These are phyloP conservation scores for Cosmorhoe ocellata DNA, from an alignment of 2,888 invertebrate species.

Conservation along the genomic window DNA sequence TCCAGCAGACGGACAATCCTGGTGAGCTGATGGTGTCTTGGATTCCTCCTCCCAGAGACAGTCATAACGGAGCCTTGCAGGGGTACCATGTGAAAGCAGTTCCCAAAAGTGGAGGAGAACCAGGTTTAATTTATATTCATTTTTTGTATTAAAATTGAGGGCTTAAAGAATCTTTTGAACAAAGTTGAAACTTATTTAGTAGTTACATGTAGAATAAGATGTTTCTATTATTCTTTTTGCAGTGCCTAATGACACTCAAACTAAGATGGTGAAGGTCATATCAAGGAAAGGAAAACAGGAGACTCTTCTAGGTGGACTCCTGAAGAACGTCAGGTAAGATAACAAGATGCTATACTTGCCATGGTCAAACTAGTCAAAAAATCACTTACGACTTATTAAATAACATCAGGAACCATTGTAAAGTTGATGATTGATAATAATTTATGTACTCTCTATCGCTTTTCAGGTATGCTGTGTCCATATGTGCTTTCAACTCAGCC, in stretches of 20 bases:
- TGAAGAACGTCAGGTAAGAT: conserved; percentile 76
- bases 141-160: too few species aligned
- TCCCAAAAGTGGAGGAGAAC: conserved; percentile 61
- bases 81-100: conserved; percentile 75
- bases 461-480: conserved; percentile 88
- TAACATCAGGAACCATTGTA: too few species aligned
- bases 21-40: conserved; percentile 70
- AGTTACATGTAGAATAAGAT: too few species aligned
- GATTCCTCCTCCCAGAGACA: conserved; percentile 69
- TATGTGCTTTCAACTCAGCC: conserved; percentile 92
- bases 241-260: conserved; percentile 70
- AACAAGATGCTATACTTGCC: too few species aligned
- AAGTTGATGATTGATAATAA: too few species aligned
- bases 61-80: conserved; percentile 65
- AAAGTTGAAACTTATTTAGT: too few species aligned
- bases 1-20: conserved; percentile 68
- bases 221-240: conserved; percentile 1
- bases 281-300: conserved; percentile 71
- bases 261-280: conserved; percentile 67
- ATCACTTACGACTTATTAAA: too few species aligned
- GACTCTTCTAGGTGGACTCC: conserved; percentile 72
- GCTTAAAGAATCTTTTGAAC: too few species aligned
- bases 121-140: too few species aligned
- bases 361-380: too few species aligned
- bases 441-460: not conserved